Base-by-base conservation (phyloP, 1,140 invertebrate genomes). In the Tyrophagus putrescentiae region DNA sequence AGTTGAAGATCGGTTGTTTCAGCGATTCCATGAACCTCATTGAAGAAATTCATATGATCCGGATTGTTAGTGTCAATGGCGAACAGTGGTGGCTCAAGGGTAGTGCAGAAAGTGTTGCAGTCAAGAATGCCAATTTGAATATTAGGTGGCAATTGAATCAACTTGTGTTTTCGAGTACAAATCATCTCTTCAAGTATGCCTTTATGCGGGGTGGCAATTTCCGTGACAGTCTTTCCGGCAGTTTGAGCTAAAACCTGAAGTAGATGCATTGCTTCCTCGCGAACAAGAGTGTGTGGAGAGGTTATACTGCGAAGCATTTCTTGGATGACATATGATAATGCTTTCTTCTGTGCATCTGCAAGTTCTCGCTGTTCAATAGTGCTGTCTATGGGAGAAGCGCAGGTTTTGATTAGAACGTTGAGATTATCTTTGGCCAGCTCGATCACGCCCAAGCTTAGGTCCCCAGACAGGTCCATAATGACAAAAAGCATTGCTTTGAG, bases 41-140 rank as follows among this genome's bases (percentile, higher is more conserved):
- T 79, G 68, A 94, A 91, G 71, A 95, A 96, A 11, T 85, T 77
- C 68, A 87, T 86, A 70, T 96, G 91, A 68, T 94, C 90, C n/a
- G 77, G 76, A 41, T 88, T 82, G 31, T 72, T 80, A 21, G 93
- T 72, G 75, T 96, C 87, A 50, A 95, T 85, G 7, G 87, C 92
- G 73, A 96, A 96, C 0, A 97, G 75, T 60, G 87, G 76, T 0
- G 92, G 93, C 62, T 83, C 83, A 5, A 97, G 71, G 4, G 87
- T 92, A 0, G 89, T 92, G 68, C 92, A 97, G 69, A 97, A 97
- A 7, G 89, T 94, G 60, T 93, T 95, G 1, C 92, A 92, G 70
- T 96, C 91, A 85, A 97, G 92, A 0, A 98, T 72, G 21, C 92
- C 93, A 71, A 98, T 94, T 73, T 97, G 92, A 11, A 88, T 87